A percentile compares a stretch with the other conserved stretches of the same genome.
Evolutionary conservation across 1,140 invertebrate species (phyloP).

Genomic region (Ectropis grisescens): DNA sequence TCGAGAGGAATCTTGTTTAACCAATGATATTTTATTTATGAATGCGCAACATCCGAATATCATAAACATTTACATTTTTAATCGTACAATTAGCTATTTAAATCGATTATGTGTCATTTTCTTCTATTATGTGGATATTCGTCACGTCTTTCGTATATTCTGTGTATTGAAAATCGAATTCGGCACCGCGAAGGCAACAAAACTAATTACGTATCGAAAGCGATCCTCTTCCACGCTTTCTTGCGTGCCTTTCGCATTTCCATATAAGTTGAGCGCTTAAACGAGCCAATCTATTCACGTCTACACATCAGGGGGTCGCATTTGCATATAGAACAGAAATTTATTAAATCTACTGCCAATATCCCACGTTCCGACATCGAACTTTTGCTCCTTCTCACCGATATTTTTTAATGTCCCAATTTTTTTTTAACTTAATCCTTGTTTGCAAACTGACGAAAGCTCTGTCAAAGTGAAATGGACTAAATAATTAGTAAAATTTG

Average conservation of each 20-base stretch:
- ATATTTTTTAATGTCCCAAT: constrained; percentile 26
- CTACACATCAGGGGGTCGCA: constrained; percentile 68
- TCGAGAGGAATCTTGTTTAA: too few species aligned
- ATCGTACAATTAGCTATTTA: too few species aligned
- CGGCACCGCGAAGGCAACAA: constrained; percentile 42
- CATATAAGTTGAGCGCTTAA: constrained; percentile 68
- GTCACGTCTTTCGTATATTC: too few species aligned
- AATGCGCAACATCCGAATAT: too few species aligned
- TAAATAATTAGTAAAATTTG: too few species aligned
- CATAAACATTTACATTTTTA: too few species aligned
- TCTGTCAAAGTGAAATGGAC: too few species aligned
- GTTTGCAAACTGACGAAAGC: too few species aligned
- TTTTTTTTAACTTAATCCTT: constrained; percentile 5
- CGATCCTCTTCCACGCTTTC: constrained; percentile 62
- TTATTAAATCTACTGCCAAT: constrained; percentile 70
- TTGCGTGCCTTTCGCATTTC: constrained; percentile 67
- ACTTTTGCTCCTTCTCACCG: constrained; percentile 57
- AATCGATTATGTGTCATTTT: too few species aligned
- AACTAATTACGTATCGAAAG: constrained; percentile 64
- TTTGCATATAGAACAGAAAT: constrained; percentile 70
- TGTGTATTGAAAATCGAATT: constrained; percentile 45
- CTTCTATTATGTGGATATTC: too few species aligned
- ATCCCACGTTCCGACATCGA: constrained; percentile 62
- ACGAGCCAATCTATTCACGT: constrained; percentile 69
- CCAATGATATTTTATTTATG: too few species aligned